Conservation (phyloP, 2,888 invertebrate genomes). For the Phortica okadai region DNA sequence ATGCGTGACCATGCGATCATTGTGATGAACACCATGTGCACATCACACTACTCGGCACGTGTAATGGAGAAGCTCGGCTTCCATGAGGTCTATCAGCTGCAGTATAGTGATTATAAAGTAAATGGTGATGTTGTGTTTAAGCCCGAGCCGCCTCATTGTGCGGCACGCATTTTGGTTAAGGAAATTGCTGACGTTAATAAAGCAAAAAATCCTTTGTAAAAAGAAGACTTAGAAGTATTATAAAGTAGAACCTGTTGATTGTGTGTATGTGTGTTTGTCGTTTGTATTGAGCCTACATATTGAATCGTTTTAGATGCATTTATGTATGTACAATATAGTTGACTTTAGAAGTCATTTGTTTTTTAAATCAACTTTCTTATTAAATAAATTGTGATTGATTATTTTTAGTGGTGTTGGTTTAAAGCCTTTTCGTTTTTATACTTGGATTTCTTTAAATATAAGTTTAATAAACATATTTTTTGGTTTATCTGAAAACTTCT, state of each 20-base stretch:
- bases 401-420: conserved; percentile 66
- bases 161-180: conserved; percentile 80
- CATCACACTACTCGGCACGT: conserved; percentile 86
- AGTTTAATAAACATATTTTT: conserved; percentile 14
- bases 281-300: conserved; percentile 21
- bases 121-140: conserved; percentile 81
- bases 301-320: conserved; percentile 21
- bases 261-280: conserved; percentile 26
- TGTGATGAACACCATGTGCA: conserved; percentile 85
- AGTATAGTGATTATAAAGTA: conserved; percentile 81
- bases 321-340: background rate
- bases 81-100: conserved; percentile 81
- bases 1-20: conserved; percentile 73
- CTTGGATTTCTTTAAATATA: conserved; percentile 31
- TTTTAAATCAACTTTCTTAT: conserved; percentile 45
- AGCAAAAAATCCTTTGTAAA: conserved; percentile 44
- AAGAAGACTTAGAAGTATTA: conserved; percentile 2
- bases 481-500: too few relatives aligned
- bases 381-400: conserved; percentile 61
- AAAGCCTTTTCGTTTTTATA: conserved; percentile 19
- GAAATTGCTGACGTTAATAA: conserved; percentile 64
- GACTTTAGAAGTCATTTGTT: background rate
- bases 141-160: conserved; percentile 82
- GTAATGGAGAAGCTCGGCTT: conserved; percentile 85
- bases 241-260: conserved; percentile 41